Percentiles rank a stretch among this genome's conserved stretches.
These are phyloP conservation scores for Cecidostiba fungosa DNA, from an alignment of 2,888 invertebrate species.

Conservation along the genomic window DNA sequence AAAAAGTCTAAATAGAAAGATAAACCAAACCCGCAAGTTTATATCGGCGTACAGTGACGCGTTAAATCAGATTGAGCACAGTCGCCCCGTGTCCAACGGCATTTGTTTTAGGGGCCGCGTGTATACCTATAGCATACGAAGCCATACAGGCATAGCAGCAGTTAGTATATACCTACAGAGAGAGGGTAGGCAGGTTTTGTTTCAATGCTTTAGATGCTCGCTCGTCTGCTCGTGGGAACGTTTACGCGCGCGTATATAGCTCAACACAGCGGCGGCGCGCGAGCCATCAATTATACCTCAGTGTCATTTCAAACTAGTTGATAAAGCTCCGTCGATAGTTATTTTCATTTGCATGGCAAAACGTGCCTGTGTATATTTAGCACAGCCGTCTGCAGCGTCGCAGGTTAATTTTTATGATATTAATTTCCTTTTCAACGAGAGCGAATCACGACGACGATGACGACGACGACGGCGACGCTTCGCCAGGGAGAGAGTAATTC, in stretches of 20 bases:
- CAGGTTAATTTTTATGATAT: slow-evolving; percentile 44
- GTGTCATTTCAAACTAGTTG: slow-evolving; percentile 40
- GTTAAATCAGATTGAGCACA: slow-evolving; percentile 71
- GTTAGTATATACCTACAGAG: background rate
- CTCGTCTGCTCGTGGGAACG: slow-evolving; percentile 75
- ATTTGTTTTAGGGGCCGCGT: slow-evolving; percentile 66
- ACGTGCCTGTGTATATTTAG: slow-evolving; percentile 52
- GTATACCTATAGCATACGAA: background rate
- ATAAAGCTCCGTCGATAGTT: slow-evolving; percentile 29
- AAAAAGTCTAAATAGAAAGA: background rate
- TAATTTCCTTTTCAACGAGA: slow-evolving; percentile 41
- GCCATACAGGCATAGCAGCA: background rate
- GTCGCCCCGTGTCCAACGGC: slow-evolving; percentile 65
- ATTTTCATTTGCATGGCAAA: background rate
- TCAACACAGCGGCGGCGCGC: slow-evolving; percentile 48
- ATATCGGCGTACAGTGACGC: slow-evolving; percentile 58
- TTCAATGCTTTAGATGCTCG: slow-evolving; percentile 75
- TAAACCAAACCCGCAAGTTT: background rate
- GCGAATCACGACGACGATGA: slow-evolving; percentile 35
- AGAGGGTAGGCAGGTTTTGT: slow-evolving; percentile 71
- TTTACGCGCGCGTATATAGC: slow-evolving; percentile 64
- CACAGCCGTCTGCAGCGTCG: background rate
- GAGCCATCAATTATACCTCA: slow-evolving; percentile 57
- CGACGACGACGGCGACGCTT: slow-evolving; percentile 33
- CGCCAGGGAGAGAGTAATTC: slow-evolving; percentile 58